phyloP scores from a whole-genome alignment of 23 tunicate species.

The Pegea sp. region DNA sequence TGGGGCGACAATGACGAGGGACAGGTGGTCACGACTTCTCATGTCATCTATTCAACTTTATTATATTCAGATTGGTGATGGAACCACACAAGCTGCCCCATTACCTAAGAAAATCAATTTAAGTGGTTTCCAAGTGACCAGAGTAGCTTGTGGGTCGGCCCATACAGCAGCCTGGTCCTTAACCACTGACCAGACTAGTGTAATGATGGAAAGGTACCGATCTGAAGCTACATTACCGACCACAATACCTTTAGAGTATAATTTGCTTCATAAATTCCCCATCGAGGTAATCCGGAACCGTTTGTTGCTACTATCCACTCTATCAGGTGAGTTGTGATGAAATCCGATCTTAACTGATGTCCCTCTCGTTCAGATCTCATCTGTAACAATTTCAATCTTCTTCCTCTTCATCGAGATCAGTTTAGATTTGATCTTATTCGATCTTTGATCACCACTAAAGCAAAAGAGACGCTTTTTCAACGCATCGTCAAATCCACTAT shows the following conservation, averaged over 20 bases:
- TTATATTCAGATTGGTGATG: conserved; percentile 48
- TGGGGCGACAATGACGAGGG: conserved; percentile 98
- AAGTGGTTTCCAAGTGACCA: conserved; percentile 27
- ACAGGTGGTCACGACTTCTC: conserved; percentile 23
- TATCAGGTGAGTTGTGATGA: conserved; percentile 30
- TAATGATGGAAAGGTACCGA: conserved; percentile 3
- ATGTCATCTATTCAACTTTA: neutral
- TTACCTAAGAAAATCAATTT: conserved; percentile 20
- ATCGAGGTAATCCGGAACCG: conserved; percentile 36
- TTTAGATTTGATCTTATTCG: conserved; percentile 20
- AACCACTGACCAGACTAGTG: neutral
- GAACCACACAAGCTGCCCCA: conserved; percentile 39
- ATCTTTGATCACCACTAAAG: conserved; percentile 18
- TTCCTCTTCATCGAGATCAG: neutral
- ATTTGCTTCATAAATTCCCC: conserved; percentile 28
- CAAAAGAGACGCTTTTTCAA: conserved; percentile 42
- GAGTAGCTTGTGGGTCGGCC: conserved; percentile 82
- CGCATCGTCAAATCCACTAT: conserved; percentile 49
- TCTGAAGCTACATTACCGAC: conserved; percentile 19
- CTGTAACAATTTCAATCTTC: neutral
- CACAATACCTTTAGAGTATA: conserved; percentile 50
- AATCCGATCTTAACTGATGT: neutral
- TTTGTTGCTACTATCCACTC: conserved; percentile 29
- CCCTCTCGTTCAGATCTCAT: neutral
- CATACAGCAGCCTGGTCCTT: conserved; percentile 76